A percentile compares a stretch with the other conserved stretches of the same genome.
phyloP scores from a whole-genome alignment of 2,797 vertebrate species.

The Kryptolebias ocellatus region DNA sequence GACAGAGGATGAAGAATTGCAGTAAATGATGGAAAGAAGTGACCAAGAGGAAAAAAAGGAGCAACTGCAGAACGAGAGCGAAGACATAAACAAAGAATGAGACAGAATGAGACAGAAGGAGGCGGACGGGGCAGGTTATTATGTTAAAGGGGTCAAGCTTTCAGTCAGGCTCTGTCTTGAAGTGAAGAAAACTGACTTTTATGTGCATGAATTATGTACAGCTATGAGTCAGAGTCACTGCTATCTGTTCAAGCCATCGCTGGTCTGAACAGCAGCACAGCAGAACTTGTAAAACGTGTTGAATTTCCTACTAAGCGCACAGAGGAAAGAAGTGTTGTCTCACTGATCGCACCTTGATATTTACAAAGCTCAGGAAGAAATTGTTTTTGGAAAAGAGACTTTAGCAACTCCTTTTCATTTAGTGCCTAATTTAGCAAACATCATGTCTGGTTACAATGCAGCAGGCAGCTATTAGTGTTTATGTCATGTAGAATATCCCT shows the following conservation, averaged over 20 bases:
- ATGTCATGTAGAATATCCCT: constrained; percentile 2
- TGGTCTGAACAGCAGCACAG: neutral
- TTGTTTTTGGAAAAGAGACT: neutral
- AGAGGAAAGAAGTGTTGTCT: neutral
- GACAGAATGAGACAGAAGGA: constrained; percentile 29
- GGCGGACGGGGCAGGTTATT: constrained; percentile 38
- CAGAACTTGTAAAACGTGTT: neutral
- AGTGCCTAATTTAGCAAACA: constrained; percentile 22
- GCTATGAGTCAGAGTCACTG: neutral
- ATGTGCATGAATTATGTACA: constrained; percentile 25
- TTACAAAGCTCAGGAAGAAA: neutral
- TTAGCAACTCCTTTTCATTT: neutral
- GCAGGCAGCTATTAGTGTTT: neutral
- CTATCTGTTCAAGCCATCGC: constrained; percentile 16
- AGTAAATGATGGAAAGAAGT: constrained; percentile 9
- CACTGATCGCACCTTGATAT: neutral
- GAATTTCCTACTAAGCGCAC: neutral
- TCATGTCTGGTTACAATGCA: neutral
- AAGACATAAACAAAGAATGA: neutral
- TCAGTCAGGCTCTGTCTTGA: constrained; percentile 49
- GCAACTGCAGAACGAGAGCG: neutral
- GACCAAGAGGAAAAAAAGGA: neutral
- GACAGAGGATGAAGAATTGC: constrained; percentile 2
- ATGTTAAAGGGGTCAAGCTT: constrained; percentile 68
- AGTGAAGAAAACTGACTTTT: constrained; percentile 50